Base-by-base conservation (phyloP, 2,888 invertebrate species). In the Linnaemya tessellans region DNA sequence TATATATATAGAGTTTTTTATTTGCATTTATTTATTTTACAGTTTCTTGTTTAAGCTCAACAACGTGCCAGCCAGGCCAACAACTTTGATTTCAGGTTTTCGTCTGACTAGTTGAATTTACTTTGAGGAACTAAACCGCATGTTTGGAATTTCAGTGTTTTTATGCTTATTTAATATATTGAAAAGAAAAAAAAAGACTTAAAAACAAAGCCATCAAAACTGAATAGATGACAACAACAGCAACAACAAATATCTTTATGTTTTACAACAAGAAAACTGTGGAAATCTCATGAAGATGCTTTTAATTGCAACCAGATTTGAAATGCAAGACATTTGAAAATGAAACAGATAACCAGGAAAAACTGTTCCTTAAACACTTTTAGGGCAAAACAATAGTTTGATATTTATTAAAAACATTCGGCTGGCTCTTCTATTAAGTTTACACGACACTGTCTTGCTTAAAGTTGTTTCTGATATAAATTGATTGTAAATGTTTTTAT, bases 91-190 rank as follows among this genome's bases (percentile, higher is more conserved):
- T 70, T 82, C 85, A 79, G 82, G 80, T 86, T 86, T 81, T 83
- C 71, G 83, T 86, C 84, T 87, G 90, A 90, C 90, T 90, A 91
- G 91, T 89, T 90, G 89, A 90, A 90, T 90, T 91, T 90, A 89
- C 90, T 89, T 90, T 89, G 90, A 91, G 90, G 90, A 90, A 90
- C 90, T 90, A 91, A 90, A 90, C 91, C 89, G 89, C 87, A 88
- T 88, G 88, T 87, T 89, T 90, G 87, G 87, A 87, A 88, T 88
- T 75, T 88, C 86, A 88, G 86, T 81, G 88, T 89, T 90, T 90
- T 88, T 90, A 91, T 87, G 87, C 80, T 79, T 74, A 58, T 64
- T 79, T 80, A 84, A 77, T 49, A 80, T 64, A 70, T 7, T 67
- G 35, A 75, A 65, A 30, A 30, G 35, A 49, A 35, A 46, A 78